Evolutionary conservation across 2,888 invertebrate genomes (phyloP).

Genomic region (Lithophane socia): DNA sequence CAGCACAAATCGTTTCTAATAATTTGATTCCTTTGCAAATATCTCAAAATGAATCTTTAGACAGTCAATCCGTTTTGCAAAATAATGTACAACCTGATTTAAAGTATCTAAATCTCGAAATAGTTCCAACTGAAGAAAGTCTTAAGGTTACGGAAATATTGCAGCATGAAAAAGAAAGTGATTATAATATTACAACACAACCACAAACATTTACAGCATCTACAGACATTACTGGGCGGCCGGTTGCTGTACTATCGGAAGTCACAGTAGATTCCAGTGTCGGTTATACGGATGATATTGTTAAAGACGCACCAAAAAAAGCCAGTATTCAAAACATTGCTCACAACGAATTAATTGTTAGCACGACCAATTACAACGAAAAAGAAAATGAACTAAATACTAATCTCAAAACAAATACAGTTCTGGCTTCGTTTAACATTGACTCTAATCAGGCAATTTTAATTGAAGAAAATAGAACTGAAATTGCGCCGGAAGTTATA

Average conservation of each 20-base stretch:
- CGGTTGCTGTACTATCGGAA: slow-evolving; percentile 89
- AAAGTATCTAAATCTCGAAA: slow-evolving; percentile 77
- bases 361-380: slow-evolving; percentile 90
- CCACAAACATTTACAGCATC: slow-evolving; percentile 79
- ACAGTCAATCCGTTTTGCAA: slow-evolving; percentile 82
- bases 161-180: slow-evolving; percentile 83
- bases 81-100: slow-evolving; percentile 70
- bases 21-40: slow-evolving; percentile 80
- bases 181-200: slow-evolving; percentile 62
- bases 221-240: slow-evolving; percentile 84
- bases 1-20: slow-evolving; percentile 79
- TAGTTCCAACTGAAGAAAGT: slow-evolving; percentile 75
- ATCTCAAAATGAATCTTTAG: slow-evolving; percentile 83
- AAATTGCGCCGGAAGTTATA: slow-evolving; percentile 80
- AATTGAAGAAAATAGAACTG: slow-evolving; percentile 88
- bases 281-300: slow-evolving; percentile 70
- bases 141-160: slow-evolving; percentile 81
- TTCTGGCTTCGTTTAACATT: slow-evolving; percentile 73
- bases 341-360: slow-evolving; percentile 88
- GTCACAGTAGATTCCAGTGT: slow-evolving; percentile 83
- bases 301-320: slow-evolving; percentile 71
- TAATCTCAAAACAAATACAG: slow-evolving; percentile 66
- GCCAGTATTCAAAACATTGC: slow-evolving; percentile 89
- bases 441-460: slow-evolving; percentile 86
- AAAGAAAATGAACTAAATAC: slow-evolving; percentile 84